Evolutionary conservation across 2,888 invertebrate species (phyloP).

Genomic region (Melieria picta): DNA sequence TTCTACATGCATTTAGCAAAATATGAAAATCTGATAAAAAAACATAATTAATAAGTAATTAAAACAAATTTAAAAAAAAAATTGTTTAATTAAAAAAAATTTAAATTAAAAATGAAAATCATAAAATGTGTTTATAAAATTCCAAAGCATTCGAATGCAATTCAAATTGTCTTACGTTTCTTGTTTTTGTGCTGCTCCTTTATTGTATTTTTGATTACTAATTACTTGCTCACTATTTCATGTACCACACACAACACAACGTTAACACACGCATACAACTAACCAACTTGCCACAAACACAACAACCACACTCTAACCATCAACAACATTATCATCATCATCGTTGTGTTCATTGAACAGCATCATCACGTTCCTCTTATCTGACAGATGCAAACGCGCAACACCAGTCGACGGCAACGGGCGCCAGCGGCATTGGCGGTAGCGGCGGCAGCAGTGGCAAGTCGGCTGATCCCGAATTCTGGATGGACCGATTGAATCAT

Average conservation of each 20-base stretch:
- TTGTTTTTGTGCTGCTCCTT: too few species aligned
- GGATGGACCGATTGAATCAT: conserved; percentile 64
- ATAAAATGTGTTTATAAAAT: too few species aligned
- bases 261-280: conserved; percentile 13
- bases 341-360: conserved; percentile 15
- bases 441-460: conserved; percentile 35
- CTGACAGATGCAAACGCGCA: conserved; percentile 51
- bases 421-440: conserved; percentile 33
- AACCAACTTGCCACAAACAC: neutral
- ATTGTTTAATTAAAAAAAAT: too few species aligned
- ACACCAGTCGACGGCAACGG: conserved; percentile 35
- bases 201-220: neutral
- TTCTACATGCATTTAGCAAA: too few species aligned
- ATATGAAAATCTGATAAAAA: too few species aligned
- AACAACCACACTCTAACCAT: conserved; percentile 3
- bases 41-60: too few species aligned
- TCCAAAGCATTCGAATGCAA: too few species aligned
- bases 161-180: too few species aligned
- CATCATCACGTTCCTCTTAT: conserved; percentile 43
- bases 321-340: conserved; percentile 4
- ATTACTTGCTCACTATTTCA: neutral
- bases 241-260: neutral
- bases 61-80: too few species aligned
- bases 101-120: too few species aligned
- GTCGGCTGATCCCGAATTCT: conserved; percentile 60